Evolutionary conservation across 2,888 invertebrate species (phyloP).

Genomic region (Ernsta delagoae): DNA sequence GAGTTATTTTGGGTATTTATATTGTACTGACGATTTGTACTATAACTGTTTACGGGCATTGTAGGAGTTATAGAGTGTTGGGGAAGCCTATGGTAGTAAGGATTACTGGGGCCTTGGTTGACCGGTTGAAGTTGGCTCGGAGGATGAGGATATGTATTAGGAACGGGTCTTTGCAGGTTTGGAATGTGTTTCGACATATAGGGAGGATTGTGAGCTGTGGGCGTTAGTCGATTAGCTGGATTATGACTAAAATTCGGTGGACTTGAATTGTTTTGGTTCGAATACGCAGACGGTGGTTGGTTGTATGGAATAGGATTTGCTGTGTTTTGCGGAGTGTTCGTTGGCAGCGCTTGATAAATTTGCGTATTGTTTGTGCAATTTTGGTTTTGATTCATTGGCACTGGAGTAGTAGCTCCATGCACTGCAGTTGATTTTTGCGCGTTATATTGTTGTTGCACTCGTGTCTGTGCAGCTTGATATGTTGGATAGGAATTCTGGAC

Average conservation of each 20-base stretch:
- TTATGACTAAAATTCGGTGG: slow-evolving; percentile 77
- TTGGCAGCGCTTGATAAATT: slow-evolving; percentile 70
- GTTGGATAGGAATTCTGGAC: slow-evolving; percentile 69
- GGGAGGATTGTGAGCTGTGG: slow-evolving; percentile 63
- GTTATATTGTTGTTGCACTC: slow-evolving; percentile 67
- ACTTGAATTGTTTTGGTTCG: slow-evolving; percentile 65
- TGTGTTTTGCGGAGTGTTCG: slow-evolving; percentile 58
- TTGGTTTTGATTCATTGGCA: slow-evolving; percentile 56
- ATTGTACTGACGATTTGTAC: slow-evolving; percentile 60
- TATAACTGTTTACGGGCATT: slow-evolving; percentile 55
- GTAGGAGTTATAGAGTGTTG: slow-evolving; percentile 58
- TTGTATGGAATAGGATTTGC: slow-evolving; percentile 72
- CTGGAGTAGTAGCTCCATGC: slow-evolving; percentile 65
- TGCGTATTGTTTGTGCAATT: slow-evolving; percentile 57
- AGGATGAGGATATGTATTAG: slow-evolving; percentile 71
- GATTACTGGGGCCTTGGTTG: slow-evolving; percentile 67
- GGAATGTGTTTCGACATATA: slow-evolving; percentile 63
- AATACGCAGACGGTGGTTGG: slow-evolving; percentile 68
- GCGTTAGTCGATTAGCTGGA: slow-evolving; percentile 72
- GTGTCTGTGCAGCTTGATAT: slow-evolving; percentile 67
- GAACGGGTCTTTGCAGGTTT: slow-evolving; percentile 63
- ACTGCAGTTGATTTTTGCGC: slow-evolving; percentile 64
- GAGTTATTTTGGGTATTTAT: slow-evolving; percentile 57
- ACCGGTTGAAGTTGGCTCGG: slow-evolving; percentile 66
- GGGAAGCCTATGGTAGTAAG: slow-evolving; percentile 74